Conservation (phyloP, 2,888 invertebrate genomes). For the Aricia artaxerxes region DNA sequence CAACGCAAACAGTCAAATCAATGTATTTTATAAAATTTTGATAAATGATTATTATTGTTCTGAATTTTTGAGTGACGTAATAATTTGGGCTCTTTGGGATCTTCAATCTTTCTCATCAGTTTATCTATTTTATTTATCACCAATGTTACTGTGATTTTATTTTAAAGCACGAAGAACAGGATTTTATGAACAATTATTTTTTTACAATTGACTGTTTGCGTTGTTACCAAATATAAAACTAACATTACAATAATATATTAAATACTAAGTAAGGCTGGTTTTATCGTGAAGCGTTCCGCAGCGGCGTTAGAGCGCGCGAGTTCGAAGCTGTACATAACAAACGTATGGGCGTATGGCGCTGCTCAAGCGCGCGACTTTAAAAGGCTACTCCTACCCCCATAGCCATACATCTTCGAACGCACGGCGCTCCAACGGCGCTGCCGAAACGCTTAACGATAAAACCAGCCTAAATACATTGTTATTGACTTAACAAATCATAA, state of each 20-base stretch:
- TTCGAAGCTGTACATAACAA: too few species aligned
- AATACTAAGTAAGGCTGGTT: not conserved
- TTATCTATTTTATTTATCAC: not conserved
- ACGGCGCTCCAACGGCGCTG: too few species aligned
- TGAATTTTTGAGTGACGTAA: not conserved
- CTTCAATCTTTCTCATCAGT: too few species aligned
- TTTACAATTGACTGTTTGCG: slow-evolving; percentile 11
- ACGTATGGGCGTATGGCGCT: too few species aligned
- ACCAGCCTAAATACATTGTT: not conserved
- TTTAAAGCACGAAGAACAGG: not conserved
- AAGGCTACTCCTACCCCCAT: too few species aligned
- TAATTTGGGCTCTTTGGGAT: not conserved
- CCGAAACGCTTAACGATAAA: too few species aligned
- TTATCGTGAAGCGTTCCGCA: too few species aligned
- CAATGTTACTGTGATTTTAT: not conserved
- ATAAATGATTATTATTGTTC: not conserved
- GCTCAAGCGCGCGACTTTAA: too few species aligned
- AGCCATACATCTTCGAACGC: too few species aligned
- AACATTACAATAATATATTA: not conserved
- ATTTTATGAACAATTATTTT: not conserved
- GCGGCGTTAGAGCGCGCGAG: too few species aligned
- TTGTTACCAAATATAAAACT: slow-evolving; percentile 8
- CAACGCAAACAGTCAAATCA: slow-evolving; percentile 20
- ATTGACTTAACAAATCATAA: slow-evolving; percentile 1
- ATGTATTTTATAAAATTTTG: not conserved